Evolutionary conservation across 2,797 vertebrate genomes (phyloP), one percentile per base, ranked within the genome.

Genomic region (Sebastes minor): DNA sequence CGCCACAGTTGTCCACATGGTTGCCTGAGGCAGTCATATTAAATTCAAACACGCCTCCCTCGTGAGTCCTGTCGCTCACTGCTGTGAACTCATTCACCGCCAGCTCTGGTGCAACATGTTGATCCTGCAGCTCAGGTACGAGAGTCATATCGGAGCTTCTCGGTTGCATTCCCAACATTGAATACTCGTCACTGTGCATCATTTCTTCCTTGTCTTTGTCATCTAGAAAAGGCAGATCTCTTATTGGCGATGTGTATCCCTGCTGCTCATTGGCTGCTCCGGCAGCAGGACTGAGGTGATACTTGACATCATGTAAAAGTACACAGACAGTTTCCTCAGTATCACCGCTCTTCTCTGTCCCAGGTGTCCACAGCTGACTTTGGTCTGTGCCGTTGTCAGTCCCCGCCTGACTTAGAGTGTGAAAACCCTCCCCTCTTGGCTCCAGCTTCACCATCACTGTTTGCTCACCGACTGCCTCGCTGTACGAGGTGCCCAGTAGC

Each of bases 401-500:
- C 11, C 42, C 70, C 0, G 23, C 23, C 72, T 80, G 85, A 49
- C 55, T 27, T 1, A 63, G 16, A 27, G 53, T 2, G 8, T 68
- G 84, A 13, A 87, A 76, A 3, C 71, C 81, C 4, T 88, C 82
- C 4, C 57, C 42, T 0, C 67, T 74, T 2, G 81, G 81, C 67
- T 92, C 89, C 57, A 87, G 35, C 64, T 93, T 92, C 2, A 90
- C 83, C 56, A 13, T 68, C 1, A 89, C 55, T 0, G 65, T 28
- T 8, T 85, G 83, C 16, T 78, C 87, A 2, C 2, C 35, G 0
- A 2, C 52, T 0, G 49, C 23, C 32, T 91, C 80, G 0, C 55
- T 1, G 59, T 78, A 89, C 1, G 65, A 1, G 18, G 66, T 35
- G 32, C 56, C 68, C 1, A 67, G 66, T 2, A 78, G 2, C 32